phyloP scores from a whole-genome alignment of 2,797 vertebrate genomes.

The Lacerta agilis region DNA sequence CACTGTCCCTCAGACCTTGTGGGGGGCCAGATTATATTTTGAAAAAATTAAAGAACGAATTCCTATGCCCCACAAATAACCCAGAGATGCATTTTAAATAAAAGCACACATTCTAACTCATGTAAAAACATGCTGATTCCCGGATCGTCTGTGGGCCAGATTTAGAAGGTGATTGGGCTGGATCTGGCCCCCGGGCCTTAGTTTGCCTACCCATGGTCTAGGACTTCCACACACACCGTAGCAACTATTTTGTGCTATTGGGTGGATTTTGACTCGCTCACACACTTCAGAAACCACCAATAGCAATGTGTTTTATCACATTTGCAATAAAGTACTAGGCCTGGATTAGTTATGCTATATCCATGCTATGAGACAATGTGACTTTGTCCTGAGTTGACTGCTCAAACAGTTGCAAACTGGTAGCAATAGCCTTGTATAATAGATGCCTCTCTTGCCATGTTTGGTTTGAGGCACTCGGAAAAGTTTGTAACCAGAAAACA shows the following conservation, averaged over 20 bases:
- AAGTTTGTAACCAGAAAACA: background rate
- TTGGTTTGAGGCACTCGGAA: background rate
- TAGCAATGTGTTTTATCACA: background rate
- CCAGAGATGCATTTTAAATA: too few relatives aligned
- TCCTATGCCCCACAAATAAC: too few relatives aligned
- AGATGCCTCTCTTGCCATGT: background rate
- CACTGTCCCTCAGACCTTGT: too few relatives aligned
- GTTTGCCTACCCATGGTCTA: background rate
- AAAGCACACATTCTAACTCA: too few relatives aligned
- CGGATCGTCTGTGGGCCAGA: too few relatives aligned
- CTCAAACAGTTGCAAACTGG: background rate
- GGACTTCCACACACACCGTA: slow-evolving; percentile 37
- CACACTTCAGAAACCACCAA: background rate
- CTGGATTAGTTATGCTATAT: background rate
- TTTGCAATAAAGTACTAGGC: background rate
- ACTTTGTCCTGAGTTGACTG: background rate
- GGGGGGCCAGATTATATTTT: too few relatives aligned
- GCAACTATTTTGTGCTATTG: background rate
- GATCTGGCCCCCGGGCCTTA: too few relatives aligned
- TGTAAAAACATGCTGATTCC: too few relatives aligned
- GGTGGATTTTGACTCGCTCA: background rate
- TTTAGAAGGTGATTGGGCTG: too few relatives aligned
- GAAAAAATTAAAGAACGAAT: too few relatives aligned
- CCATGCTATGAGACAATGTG: too few relatives aligned
- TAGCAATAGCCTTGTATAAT: background rate